These are phyloP conservation scores for Chymomyza caudatula DNA, from an alignment of 2,888 invertebrate species.

Conservation along the genomic window DNA sequence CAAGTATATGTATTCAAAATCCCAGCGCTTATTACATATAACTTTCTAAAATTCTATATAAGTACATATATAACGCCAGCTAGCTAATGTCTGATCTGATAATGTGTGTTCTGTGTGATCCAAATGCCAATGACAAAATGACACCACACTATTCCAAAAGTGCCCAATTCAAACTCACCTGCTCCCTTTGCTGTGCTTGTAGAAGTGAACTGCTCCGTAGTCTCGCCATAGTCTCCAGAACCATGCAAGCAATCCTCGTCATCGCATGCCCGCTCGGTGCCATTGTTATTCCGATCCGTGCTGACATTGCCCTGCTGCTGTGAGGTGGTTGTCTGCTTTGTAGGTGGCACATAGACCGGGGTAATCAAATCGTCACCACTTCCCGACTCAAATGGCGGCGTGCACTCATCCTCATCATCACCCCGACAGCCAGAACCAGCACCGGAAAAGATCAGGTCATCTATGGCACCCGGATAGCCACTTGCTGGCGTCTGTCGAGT, in stretches of 20 bases:
- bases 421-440: conserved; percentile 94
- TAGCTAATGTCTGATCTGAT: conserved; percentile 36
- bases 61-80: conserved; percentile 22
- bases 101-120: conserved; percentile 39
- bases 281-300: conserved; percentile 64
- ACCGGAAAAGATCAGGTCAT: conserved; percentile 94
- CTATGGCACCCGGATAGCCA: conserved; percentile 86
- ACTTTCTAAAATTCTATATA: conserved; percentile 36
- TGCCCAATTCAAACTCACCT: conserved; percentile 71
- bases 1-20: background rate
- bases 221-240: conserved; percentile 86
- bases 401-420: conserved; percentile 95
- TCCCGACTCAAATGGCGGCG: conserved; percentile 88
- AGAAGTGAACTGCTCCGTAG: conserved; percentile 82
- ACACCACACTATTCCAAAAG: conserved; percentile 45
- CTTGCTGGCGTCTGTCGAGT: conserved; percentile 88
- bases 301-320: conserved; percentile 72
- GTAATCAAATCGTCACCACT: conserved; percentile 95
- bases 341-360: conserved; percentile 92
- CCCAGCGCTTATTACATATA: conserved; percentile 20
- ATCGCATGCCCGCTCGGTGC: conserved; percentile 83
- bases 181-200: conserved; percentile 80
- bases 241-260: conserved; percentile 93
- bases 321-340: conserved; percentile 83
- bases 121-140: conserved; percentile 68